These are phyloP conservation scores for Tolypeutes matacus DNA, from an alignment of 2,797 vertebrate species.

Conservation along the genomic window DNA sequence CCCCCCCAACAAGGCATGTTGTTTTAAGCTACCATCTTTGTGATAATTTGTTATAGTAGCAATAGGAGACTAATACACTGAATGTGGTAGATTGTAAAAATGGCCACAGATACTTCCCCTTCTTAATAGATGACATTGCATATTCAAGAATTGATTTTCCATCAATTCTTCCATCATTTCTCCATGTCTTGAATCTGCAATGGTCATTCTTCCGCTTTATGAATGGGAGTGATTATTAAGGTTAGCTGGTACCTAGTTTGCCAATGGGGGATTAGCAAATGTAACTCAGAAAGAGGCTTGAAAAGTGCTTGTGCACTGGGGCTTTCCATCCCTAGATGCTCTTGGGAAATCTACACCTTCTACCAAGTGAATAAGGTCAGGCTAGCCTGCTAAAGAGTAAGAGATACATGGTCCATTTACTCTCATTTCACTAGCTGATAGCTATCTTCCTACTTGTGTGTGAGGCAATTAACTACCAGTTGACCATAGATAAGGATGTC, in stretches of 20 bases:
- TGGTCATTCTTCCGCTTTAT: neutral
- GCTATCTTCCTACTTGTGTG: too few species aligned
- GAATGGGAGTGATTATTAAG: neutral
- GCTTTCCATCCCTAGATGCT: too few species aligned
- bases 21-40: neutral
- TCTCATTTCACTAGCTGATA: too few species aligned
- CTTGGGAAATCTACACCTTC: too few species aligned
- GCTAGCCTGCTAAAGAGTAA: too few species aligned
- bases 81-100: neutral
- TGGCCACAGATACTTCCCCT: neutral
- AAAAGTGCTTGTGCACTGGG: too few species aligned
- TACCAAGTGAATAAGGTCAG: too few species aligned
- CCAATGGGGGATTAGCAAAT: too few species aligned
- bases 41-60: neutral
- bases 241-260: neutral
- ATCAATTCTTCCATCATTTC: neutral
- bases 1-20: neutral
- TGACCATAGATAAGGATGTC: too few species aligned
- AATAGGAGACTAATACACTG: neutral
- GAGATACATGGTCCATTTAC: too few species aligned
- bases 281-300: too few species aligned
- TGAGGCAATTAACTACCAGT: too few species aligned
- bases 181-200: neutral
- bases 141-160: neutral
- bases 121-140: neutral